Evolutionary conservation across 2,113 vertebrate species (phyloP), one percentile per base, ranked within the genome.

Genomic region (Eidolon helvum): DNA sequence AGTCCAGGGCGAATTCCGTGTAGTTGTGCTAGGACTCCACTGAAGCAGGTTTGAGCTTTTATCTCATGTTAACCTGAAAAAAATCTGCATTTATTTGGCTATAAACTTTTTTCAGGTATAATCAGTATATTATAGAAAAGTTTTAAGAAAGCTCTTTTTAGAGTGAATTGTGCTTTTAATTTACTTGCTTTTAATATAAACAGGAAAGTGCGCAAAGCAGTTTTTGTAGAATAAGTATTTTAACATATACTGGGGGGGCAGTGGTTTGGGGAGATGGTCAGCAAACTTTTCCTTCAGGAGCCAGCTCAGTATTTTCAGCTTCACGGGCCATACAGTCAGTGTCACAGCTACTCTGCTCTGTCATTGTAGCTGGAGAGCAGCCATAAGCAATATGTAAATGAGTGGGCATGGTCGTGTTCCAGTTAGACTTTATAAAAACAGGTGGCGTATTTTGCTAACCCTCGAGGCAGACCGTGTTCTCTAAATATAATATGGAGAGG

Each of bases 171-270:
- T 85, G 14, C 53, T 77, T 84, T 94, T 78, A n/a, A 69, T 77
- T 86, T 91, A 65, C 87, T 90, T 91, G 33, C 21, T 90, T 93
- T 95, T 83, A 40, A 71, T 95, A 80, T 40, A 92, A 43, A 79
- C 19, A 92, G 26, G 24, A 65, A 96, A 61, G 63, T 87, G 10
- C 33, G 95, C 10, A 86, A 48, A 53, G 35, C 21, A 65, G 14
- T 83, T 96, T 92, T 77, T 79, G 40, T 75, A 72, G 43, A 48
- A 65, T 84, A 84, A 97, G 90, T 38, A 30, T 94, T 91, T 89
- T 75, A 75, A 88, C 55, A 19, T 85, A 91, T 69, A 75, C 45
- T 7, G 26, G 21, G 6, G 6, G 6, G 4, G n/a, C 1, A 1
- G n/a, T n/a, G 45, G 50, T 50, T 50, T 77, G 28, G 40, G 38